Evolutionary conservation across 2,888 invertebrate species (phyloP), one percentile per base, ranked within the genome.

Genomic region (Urechis unicinctus): DNA sequence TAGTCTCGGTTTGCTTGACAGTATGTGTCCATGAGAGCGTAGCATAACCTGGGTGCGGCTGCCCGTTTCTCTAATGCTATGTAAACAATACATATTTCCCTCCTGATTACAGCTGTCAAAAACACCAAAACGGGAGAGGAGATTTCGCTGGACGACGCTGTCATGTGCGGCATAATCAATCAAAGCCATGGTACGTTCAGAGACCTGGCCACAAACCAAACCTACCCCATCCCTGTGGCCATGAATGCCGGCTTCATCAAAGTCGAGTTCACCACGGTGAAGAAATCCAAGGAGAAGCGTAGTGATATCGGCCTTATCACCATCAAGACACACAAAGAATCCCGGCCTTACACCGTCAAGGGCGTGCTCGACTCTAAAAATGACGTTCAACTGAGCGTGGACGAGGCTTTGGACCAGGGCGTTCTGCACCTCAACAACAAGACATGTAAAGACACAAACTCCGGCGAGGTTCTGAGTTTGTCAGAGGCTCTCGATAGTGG

Each of bases 281-380:
- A 64, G 59, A 73, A 70, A 56, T 67, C 75, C 24, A 60, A 67
- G 6, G 73, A 76, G 56, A 72, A 73, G 59, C 65, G 68, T 29
- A 65, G 70, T 21, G 74, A 75, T 1, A 69, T 71, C 52, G 77
- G 75, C 3, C 60, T 77, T 4, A 71, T 77, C 45, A 73, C 74
- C n/a, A 69, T 77, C 44, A 71, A 68, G 56, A 70, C 69, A 6
- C 65, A 51, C 2, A 62, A 63, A 30, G 73, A 72, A 51, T 67
- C 66, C 1, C 58, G 71, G 26, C 74, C 73, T 1, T 73, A 70
- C 63, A 70, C 69, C 25, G 31, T 62, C 4, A 54, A 54, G 36
- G 55, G 50, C 9, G 61, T 62, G 29, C 57, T 55, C 2, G 60
- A 63, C 46, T 53, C 61, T 2, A 54, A 50, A 43, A 59, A 58